Evolutionary conservation across 2,888 invertebrate genomes (phyloP).

Genomic region (Perithous albicinctus): DNA sequence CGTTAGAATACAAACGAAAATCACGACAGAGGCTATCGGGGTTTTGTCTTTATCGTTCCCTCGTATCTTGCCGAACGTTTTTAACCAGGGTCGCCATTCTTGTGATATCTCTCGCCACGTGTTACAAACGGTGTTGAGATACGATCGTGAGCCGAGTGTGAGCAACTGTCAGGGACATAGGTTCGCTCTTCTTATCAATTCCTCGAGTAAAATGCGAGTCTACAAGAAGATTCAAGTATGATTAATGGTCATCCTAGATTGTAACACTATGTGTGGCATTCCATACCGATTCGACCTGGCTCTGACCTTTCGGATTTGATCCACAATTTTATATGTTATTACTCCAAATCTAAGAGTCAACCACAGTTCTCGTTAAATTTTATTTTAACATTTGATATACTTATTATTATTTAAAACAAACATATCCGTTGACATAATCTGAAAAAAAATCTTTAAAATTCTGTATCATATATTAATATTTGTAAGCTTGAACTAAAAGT

Average conservation of each 20-base stretch:
- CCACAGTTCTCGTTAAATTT: too few relatives aligned
- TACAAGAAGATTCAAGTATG: neutral
- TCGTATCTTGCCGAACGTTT: neutral
- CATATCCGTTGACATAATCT: too few relatives aligned
- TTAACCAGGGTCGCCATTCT: slow-evolving; percentile 3
- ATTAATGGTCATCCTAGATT: neutral
- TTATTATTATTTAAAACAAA: too few relatives aligned
- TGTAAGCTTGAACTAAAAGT: too few relatives aligned
- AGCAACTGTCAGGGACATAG: slow-evolving; percentile 4
- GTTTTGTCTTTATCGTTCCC: neutral
- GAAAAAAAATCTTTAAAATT: too few relatives aligned
- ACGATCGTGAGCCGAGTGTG: slow-evolving; percentile 4
- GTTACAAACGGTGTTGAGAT: neutral
- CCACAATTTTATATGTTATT: too few relatives aligned
- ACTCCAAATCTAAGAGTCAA: too few relatives aligned
- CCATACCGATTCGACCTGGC: too few relatives aligned
- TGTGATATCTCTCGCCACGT: slow-evolving; percentile 13
- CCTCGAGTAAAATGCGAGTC: neutral
- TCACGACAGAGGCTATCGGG: neutral
- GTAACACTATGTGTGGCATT: neutral
- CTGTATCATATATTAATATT: too few relatives aligned
- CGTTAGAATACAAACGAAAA: neutral
- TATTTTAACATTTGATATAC: too few relatives aligned
- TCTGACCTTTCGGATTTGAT: too few relatives aligned
- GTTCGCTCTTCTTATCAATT: slow-evolving; percentile 5